phyloP scores from a whole-genome alignment of 2,797 vertebrate genomes.

The Garrulus glandarius region DNA sequence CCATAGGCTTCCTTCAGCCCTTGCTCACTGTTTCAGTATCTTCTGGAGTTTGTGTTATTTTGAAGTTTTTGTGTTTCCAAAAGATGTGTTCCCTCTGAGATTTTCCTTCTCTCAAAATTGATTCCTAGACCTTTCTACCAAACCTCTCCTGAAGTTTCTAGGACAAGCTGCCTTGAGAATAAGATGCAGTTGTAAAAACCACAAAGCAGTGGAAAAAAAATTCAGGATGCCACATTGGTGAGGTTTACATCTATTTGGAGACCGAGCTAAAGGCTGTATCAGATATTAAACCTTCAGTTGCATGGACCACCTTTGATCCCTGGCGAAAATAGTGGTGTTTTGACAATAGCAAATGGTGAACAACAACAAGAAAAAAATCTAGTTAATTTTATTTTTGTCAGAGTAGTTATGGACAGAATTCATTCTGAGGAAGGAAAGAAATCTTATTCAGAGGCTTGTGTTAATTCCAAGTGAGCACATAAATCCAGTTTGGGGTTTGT shows the following conservation, averaged over 20 bases:
- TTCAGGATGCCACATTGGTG: not conserved
- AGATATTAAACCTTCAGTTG: conserved; percentile 25
- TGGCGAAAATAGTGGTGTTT: not conserved
- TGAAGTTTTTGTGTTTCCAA: not conserved
- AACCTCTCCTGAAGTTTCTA: conserved; percentile 50
- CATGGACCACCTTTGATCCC: conserved; percentile 15
- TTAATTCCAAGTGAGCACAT: conserved; percentile 48
- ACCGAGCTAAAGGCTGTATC: not conserved
- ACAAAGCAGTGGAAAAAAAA: not conserved
- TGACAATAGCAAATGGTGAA: conserved; percentile 15
- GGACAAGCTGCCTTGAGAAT: conserved; percentile 5
- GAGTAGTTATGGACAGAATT: not conserved
- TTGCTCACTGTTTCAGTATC: not conserved
- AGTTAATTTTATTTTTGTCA: not conserved
- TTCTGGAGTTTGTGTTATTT: not conserved
- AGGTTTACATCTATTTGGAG: conserved; percentile 22
- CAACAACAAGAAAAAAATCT: not conserved
- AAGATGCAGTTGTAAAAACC: not conserved
- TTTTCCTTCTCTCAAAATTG: conserved; percentile 19
- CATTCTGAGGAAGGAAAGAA: conserved; percentile 26
- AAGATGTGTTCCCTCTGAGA: not conserved
- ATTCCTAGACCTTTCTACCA: conserved; percentile 13
- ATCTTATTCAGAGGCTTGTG: conserved; percentile 7
- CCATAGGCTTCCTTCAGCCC: not conserved
- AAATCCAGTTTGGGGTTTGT: conserved; percentile 49